Evolutionary conservation across 2,797 vertebrate species (phyloP), one percentile per base, ranked within the genome.

Genomic region (Clarias laeviceps): DNA sequence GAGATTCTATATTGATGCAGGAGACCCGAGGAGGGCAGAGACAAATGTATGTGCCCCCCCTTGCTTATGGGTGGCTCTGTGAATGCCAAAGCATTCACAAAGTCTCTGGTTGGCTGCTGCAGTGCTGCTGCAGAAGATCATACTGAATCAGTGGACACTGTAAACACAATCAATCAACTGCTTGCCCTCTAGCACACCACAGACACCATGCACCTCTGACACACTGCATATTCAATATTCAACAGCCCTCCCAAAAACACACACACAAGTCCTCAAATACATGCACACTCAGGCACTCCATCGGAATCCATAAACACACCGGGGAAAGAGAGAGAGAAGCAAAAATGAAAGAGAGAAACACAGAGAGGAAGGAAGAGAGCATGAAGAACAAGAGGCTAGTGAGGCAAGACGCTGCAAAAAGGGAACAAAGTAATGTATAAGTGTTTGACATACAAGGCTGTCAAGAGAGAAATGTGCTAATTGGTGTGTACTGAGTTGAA

Each of bases 131-230:
- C 77, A 80, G 74, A 84, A 87, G 86, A 88, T 90, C 89, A 90
- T 87, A 87, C 80, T 84, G 85, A 90, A 89, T 87, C 87, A 89
- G 88, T 88, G 86, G 77, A 68, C 59, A 87, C 80, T 87, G 87
- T 89, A 89, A 90, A 92, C 85, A 91, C 88, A 88, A 91, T 90
- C 89, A 90, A 92, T 93, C 91, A 91, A 88, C 62, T 17, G 78
- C 22, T 68, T 80, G 82, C 84, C 86, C 82, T 66, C 68, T 50
- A 85, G 88, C 78, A 65, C 79, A 78, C 78, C 68, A 81, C 80
- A 87, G 27, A 65, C 89, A 57, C 56, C 56, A 54, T 64, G 27
- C 70, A 83, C 82, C 27, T 59, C 82, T 84, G 84, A 82, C 83
- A 81, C 59, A 9, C 90, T 89, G 89, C 88, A 91, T 91, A 89